phyloP scores from a whole-genome alignment of 2,888 invertebrate species.

The Melanostoma mellinum region DNA sequence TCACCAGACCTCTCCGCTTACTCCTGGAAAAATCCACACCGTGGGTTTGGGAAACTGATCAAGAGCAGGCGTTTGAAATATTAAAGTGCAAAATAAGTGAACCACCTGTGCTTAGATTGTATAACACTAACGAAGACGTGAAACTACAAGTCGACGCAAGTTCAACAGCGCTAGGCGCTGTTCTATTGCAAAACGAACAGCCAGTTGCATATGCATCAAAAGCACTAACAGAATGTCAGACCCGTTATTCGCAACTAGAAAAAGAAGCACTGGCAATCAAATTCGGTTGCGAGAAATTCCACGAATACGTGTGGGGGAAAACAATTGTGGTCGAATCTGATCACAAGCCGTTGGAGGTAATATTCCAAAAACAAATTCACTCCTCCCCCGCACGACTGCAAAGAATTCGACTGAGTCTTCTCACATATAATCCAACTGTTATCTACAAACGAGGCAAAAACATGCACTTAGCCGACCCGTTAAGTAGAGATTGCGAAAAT shows the following conservation, averaged over 20 bases:
- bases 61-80: not conserved
- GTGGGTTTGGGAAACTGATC: conserved; percentile 1
- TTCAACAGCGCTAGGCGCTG: conserved; percentile 19
- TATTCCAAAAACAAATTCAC: conserved; percentile 5
- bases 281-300: conserved; percentile 5
- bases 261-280: conserved; percentile 16
- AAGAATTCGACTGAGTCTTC: too few species aligned
- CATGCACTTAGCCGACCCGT: too few species aligned
- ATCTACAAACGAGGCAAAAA: too few species aligned
- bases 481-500: too few species aligned
- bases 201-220: conserved; percentile 12
- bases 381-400: too few species aligned
- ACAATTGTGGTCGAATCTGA: conserved; percentile 13
- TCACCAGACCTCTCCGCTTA: conserved; percentile 19
- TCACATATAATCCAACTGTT: too few species aligned
- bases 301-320: conserved; percentile 22
- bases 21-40: conserved; percentile 4
- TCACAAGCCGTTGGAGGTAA: conserved; percentile 8
- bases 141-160: conserved; percentile 27
- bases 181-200: conserved; percentile 12
- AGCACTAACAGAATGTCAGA: not conserved
- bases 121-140: conserved; percentile 16
- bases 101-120: too few species aligned
- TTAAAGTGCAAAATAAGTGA: too few species aligned
- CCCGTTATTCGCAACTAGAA: conserved; percentile 5